phyloP scores from a whole-genome alignment of 2,113 vertebrate species.

The Brachypteracias leptosomus region DNA sequence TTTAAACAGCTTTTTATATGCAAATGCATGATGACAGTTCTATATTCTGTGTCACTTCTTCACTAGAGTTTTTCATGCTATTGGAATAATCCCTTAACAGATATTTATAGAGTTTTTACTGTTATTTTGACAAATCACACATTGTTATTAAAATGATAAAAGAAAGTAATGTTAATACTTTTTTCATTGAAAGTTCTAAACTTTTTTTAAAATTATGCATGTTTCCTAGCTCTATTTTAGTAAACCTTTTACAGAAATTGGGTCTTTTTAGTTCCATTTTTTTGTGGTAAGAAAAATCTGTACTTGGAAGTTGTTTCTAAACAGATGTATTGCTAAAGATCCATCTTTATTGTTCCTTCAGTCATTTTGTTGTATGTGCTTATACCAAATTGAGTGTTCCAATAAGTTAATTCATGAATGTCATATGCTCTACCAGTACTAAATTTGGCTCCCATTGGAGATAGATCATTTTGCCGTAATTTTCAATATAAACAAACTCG shows the following conservation, averaged over 20 bases:
- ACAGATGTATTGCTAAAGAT: background rate
- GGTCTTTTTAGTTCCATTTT: background rate
- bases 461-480: background rate
- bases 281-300: background rate
- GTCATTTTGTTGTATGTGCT: background rate
- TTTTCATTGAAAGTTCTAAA: slow-evolving; percentile 4
- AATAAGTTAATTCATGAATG: background rate
- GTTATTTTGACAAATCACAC: slow-evolving; percentile 62
- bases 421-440: background rate
- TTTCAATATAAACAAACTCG: background rate
- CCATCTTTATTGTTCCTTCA: background rate
- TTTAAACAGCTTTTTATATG: slow-evolving; percentile 58
- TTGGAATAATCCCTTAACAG: slow-evolving; percentile 50
- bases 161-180: slow-evolving; percentile 37
- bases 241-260: background rate
- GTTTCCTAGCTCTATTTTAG: background rate
- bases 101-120: slow-evolving; percentile 61
- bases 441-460: background rate
- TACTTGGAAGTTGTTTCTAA: background rate
- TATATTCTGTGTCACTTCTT: slow-evolving; percentile 45
- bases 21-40: slow-evolving; percentile 27
- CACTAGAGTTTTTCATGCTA: slow-evolving; percentile 29
- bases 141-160: slow-evolving; percentile 48
- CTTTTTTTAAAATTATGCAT: background rate
- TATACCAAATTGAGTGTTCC: background rate